Percentiles rank a stretch among this genome's conserved stretches.
phyloP scores from a whole-genome alignment of 2,888 invertebrate species.

The Calameuta pallipes region DNA sequence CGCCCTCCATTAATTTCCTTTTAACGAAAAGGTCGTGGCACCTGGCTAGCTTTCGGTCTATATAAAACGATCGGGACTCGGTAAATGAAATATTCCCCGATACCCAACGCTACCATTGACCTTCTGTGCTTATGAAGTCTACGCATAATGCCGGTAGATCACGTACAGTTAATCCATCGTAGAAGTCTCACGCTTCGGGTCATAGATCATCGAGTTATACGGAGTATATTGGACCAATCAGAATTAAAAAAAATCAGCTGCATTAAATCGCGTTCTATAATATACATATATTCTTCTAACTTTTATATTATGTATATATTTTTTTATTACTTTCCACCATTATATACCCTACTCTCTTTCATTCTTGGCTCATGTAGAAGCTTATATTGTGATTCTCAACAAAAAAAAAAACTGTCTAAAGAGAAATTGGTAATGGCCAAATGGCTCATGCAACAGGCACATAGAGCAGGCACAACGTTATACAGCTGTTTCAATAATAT shows the following conservation, averaged over 20 bases:
- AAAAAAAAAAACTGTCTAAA: background rate
- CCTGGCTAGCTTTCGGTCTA: background rate
- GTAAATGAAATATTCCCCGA: background rate
- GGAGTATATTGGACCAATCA: background rate
- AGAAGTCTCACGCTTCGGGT: background rate
- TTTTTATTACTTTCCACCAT: background rate
- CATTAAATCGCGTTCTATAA: background rate
- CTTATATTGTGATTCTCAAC: background rate
- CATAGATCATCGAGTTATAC: background rate
- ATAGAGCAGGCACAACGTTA: background rate
- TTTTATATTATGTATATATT: background rate
- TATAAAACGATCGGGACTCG: background rate
- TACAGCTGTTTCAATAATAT: background rate
- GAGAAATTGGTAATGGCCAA: background rate
- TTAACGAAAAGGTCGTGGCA: background rate
- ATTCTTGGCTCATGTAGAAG: background rate
- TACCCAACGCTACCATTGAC: background rate
- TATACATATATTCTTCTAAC: background rate
- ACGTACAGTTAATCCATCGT: background rate
- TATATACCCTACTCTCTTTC: background rate
- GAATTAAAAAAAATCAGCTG: background rate
- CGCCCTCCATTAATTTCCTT: background rate
- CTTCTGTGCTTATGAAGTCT: background rate
- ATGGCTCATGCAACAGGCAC: background rate
- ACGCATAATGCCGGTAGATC: background rate